Conservation (phyloP, 2,888 invertebrate species). For the Sarcophaga caerulescens region DNA sequence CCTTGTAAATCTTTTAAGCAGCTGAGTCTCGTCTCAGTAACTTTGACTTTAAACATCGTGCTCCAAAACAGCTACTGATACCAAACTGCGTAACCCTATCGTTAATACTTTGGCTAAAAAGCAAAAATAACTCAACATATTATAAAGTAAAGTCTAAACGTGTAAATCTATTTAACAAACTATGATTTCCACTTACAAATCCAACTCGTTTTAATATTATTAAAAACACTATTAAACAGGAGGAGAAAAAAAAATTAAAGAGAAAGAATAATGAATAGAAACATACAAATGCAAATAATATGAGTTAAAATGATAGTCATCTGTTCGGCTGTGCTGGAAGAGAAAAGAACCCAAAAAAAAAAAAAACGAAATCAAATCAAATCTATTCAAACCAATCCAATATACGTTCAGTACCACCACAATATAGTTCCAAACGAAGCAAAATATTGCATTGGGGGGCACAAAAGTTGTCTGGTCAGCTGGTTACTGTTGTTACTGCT, state of each 20-base stretch:
- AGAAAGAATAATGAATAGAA: too few species aligned
- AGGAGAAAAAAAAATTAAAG: not conserved
- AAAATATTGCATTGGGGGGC: conserved; percentile 48
- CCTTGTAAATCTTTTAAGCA: too few species aligned
- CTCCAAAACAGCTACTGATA: too few species aligned
- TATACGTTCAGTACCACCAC: not conserved
- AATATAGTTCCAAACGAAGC: conserved; percentile 31
- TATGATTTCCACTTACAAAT: conserved; percentile 47
- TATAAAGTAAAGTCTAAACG: not conserved
- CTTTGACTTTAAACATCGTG: too few species aligned
- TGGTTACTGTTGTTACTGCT: conserved; percentile 24
- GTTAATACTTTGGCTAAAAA: too few species aligned
- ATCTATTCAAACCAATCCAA: not conserved
- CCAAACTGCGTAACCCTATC: too few species aligned
- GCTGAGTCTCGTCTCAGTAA: too few species aligned
- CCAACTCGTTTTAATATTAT: conserved; percentile 36
- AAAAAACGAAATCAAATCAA: conserved; percentile 17
- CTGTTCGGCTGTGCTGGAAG: not conserved
- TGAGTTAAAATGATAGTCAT: conserved; percentile 59
- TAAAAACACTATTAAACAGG: conserved; percentile 21
- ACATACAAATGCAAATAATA: conserved; percentile 7
- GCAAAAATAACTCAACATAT: too few species aligned
- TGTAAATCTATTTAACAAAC: conserved; percentile 30
- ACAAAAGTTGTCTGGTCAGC: conserved; percentile 61
- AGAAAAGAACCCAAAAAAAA: not conserved